phyloP scores from a whole-genome alignment of 2,113 vertebrate species.

The Saguinus imperator region DNA sequence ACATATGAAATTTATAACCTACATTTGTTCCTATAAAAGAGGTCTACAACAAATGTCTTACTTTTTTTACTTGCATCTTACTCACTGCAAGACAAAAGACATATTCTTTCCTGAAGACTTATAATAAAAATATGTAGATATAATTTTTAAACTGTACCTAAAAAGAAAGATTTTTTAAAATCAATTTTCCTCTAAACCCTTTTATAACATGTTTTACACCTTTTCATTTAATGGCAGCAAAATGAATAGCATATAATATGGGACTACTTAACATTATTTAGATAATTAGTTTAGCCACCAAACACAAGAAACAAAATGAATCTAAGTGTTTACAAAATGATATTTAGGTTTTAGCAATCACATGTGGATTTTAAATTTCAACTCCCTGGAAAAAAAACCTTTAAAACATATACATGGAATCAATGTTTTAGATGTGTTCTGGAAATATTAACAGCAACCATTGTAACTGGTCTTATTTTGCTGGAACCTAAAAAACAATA shows the following conservation, averaged over 20 bases:
- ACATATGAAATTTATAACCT: not conserved
- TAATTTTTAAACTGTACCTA: not conserved
- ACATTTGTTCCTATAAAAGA: not conserved
- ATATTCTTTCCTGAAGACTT: not conserved
- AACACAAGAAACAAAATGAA: not conserved
- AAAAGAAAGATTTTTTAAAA: not conserved
- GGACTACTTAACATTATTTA: not conserved
- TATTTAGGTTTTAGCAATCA: not conserved
- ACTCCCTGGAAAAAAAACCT: not conserved
- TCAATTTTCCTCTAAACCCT: not conserved
- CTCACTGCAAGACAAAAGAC: not conserved
- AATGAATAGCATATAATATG: not conserved
- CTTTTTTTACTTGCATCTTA: not conserved
- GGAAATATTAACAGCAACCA: not conserved
- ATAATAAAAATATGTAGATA: not conserved
- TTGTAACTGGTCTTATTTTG: not conserved
- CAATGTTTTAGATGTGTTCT: not conserved
- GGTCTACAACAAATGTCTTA: not conserved
- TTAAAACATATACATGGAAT: not conserved
- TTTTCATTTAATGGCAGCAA: not conserved
- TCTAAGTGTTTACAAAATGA: not conserved
- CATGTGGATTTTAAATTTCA: conserved; percentile 14
- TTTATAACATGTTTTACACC: not conserved
- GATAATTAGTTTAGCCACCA: conserved; percentile 28
- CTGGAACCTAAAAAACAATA: not conserved